Evolutionary conservation across 2,113 vertebrate species (phyloP).

Genomic region (Nymphicus hollandicus): DNA sequence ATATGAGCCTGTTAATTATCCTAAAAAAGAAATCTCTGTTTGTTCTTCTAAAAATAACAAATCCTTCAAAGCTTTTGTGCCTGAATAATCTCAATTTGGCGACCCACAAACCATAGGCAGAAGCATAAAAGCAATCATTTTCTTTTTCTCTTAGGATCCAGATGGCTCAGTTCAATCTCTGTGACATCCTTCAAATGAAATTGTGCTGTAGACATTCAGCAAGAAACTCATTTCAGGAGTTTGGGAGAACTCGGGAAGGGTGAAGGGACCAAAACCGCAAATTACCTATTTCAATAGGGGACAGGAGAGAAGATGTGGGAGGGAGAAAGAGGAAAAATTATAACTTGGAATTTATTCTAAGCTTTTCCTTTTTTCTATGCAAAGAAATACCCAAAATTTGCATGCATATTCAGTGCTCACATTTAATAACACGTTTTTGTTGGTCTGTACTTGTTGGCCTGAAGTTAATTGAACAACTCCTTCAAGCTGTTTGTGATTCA

Average conservation of each 20-base stretch:
- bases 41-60: conserved; percentile 37
- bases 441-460: background rate
- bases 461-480: background rate
- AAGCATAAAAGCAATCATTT: conserved; percentile 41
- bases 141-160: conserved; percentile 1
- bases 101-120: background rate
- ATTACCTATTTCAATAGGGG: background rate
- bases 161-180: conserved; percentile 47
- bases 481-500: conserved; percentile 1
- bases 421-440: background rate
- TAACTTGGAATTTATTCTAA: background rate
- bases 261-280: background rate
- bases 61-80: background rate
- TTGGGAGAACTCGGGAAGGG: background rate
- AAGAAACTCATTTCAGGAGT: conserved; percentile 3
- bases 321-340: background rate
- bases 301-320: background rate
- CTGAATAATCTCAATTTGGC: conserved; percentile 36
- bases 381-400: background rate
- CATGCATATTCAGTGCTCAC: background rate
- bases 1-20: conserved; percentile 14
- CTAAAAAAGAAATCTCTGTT: background rate
- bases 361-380: background rate
- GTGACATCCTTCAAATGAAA: background rate
- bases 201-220: background rate